Evolutionary conservation across 2,113 vertebrate species (phyloP).

Genomic region (Acanthisitta chloris): DNA sequence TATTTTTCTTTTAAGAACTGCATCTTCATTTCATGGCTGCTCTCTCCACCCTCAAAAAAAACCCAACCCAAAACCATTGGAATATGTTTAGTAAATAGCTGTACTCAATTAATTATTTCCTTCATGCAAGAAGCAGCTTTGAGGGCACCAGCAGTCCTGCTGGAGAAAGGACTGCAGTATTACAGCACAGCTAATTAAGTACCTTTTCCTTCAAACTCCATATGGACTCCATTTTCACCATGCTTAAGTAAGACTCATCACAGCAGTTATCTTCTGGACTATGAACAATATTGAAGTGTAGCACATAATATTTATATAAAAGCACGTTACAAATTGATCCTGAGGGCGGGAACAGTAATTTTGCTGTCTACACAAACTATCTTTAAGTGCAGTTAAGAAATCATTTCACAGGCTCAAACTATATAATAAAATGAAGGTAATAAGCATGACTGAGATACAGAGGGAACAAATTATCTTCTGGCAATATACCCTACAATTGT

Average conservation of each 20-base stretch:
- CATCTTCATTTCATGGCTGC: neutral
- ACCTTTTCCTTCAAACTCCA: conserved; percentile 11
- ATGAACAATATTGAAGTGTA: conserved; percentile 17
- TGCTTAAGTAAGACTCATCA: conserved; percentile 42
- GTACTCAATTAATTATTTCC: neutral
- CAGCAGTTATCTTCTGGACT: conserved; percentile 4
- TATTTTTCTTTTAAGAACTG: neutral
- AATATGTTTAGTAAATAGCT: neutral
- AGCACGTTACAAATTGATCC: conserved; percentile 44
- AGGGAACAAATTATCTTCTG: conserved; percentile 60
- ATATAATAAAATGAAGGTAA: conserved; percentile 60
- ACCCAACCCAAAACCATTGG: no score
- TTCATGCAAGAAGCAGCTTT: neutral
- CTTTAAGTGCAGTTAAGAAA: conserved; percentile 53
- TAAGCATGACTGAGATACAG: conserved; percentile 51
- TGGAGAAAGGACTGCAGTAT: neutral
- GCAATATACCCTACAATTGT: conserved; percentile 18
- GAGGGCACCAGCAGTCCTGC: neutral
- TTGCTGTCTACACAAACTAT: conserved; percentile 47
- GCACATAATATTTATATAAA: conserved; percentile 50
- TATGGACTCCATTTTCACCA: neutral
- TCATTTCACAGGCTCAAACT: conserved; percentile 35
- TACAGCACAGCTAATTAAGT: conserved; percentile 11
- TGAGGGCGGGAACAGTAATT: conserved; percentile 45
- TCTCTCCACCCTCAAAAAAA: accelerated